Conservation (phyloP, 2,888 invertebrate species). For the Acanthacorydalis orientalis region DNA sequence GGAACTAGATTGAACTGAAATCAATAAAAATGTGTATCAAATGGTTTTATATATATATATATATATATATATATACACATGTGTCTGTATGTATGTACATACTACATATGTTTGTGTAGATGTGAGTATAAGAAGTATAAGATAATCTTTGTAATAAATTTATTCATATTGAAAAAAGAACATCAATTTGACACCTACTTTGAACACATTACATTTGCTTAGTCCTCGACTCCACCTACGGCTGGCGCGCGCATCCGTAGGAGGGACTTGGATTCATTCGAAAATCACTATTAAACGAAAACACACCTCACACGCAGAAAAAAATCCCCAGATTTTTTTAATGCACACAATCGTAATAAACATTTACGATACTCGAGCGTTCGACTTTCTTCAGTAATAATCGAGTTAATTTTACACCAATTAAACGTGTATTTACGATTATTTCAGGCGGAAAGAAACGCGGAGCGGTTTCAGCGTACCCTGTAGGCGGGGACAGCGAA, state of each 20-base stretch:
- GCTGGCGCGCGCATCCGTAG: conserved; percentile 17
- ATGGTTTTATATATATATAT: no score
- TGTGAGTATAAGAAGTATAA: no score
- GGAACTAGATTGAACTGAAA: no score
- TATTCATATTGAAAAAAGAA: background rate
- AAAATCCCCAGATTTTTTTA: background rate
- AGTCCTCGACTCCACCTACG: conserved; percentile 17
- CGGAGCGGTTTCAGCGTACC: conserved; percentile 14
- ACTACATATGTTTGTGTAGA: no score
- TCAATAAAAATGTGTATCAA: no score
- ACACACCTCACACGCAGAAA: no score
- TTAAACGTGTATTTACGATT: conserved; percentile 8
- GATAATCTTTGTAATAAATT: no score
- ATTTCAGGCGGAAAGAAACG: conserved; percentile 15
- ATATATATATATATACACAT: no score
- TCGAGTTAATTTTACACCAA: background rate
- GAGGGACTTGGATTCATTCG: background rate
- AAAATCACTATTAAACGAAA: no score
- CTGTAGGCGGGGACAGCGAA: conserved; percentile 15
- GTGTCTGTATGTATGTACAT: no score
- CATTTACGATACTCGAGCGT: background rate
- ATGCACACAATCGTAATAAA: background rate
- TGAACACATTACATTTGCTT: conserved; percentile 16
- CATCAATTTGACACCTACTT: conserved; percentile 17
- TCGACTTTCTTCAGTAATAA: background rate